phyloP scores from a whole-genome alignment of 92 coral and sea anemone genomes.

The Epizoanthus stellaris region DNA sequence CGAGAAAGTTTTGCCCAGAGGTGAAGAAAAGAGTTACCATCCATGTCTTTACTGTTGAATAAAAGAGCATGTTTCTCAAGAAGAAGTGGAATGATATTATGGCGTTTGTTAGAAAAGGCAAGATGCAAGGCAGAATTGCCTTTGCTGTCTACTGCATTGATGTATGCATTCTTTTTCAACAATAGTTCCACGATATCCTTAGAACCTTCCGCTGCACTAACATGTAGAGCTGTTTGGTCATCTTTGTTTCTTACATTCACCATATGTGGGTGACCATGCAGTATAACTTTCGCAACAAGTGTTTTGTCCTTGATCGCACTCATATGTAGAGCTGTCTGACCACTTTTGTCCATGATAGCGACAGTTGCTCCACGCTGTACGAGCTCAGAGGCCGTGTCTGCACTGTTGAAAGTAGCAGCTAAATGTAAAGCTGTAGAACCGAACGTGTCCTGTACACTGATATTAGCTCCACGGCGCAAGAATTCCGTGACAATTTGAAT shows the following conservation, averaged over 20 bases:
- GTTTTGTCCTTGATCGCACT: background rate
- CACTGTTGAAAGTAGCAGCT: conserved; percentile 13
- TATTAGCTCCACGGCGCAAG: conserved; percentile 16
- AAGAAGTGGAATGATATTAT: background rate
- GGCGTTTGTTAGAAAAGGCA: conserved; percentile 22
- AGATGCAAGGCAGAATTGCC: conserved; percentile 32
- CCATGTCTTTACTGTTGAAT: conserved; percentile 1
- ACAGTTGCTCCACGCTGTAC: conserved; percentile 10
- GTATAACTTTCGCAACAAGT: background rate
- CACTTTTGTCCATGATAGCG: conserved; percentile 10
- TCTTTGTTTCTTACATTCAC: conserved; percentile 8
- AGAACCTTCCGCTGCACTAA: conserved; percentile 11
- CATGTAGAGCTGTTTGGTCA: conserved; percentile 33
- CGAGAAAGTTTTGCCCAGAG: conserved; percentile 20
- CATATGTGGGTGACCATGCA: conserved; percentile 25
- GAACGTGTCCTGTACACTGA: conserved; percentile 1
- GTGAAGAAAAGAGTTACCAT: conserved; percentile 33
- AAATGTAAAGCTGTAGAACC: conserved; percentile 15
- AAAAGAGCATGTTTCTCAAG: background rate
- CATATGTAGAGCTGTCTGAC: conserved; percentile 45
- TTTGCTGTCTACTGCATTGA: conserved; percentile 14
- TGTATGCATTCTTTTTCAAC: conserved; percentile 1
- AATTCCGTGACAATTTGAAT: conserved; percentile 16
- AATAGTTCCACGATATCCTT: background rate
- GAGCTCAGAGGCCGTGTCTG: conserved; percentile 9